Conservation (phyloP, 2,113 vertebrate genomes). For the human region DNA sequence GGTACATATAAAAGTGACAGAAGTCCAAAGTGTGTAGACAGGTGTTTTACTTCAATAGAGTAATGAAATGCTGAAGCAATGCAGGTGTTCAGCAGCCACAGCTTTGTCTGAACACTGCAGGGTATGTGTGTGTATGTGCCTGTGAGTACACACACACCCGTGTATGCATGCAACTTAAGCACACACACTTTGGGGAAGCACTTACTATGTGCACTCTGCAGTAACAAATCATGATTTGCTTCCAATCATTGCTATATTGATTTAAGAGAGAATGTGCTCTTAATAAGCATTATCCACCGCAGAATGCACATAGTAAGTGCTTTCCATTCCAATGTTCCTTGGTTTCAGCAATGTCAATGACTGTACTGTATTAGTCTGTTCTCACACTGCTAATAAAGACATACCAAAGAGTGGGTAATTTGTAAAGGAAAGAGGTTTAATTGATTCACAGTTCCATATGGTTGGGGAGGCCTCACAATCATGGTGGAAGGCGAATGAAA, state of each 20-base stretch:
- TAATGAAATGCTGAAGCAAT: conserved; percentile 50
- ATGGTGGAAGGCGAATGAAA: too few species aligned
- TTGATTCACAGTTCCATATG: too few species aligned
- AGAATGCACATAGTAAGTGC: too few species aligned
- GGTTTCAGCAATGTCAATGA: neutral
- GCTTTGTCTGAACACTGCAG: neutral
- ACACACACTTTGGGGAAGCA: neutral
- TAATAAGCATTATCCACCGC: too few species aligned
- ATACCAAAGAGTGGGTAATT: too few species aligned
- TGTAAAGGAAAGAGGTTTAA: too few species aligned
- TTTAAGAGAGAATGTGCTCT: too few species aligned
- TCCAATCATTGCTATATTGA: too few species aligned
- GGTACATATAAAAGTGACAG: conserved; percentile 75
- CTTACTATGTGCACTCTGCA: neutral
- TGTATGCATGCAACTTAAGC: accelerated
- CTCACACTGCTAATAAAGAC: too few species aligned
- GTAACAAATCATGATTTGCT: neutral
- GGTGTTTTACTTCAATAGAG: conserved; percentile 68
- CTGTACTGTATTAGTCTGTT: neutral
- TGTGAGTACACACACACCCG: neutral
- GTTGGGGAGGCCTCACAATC: too few species aligned
- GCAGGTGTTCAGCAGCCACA: neutral
- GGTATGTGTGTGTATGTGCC: too few species aligned
- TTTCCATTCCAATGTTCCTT: neutral
- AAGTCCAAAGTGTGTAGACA: conserved; percentile 73